Evolutionary conservation across 1,140 invertebrate genomes (phyloP), one percentile per base, ranked within the genome.

Genomic region (Atta cephalotes): DNA sequence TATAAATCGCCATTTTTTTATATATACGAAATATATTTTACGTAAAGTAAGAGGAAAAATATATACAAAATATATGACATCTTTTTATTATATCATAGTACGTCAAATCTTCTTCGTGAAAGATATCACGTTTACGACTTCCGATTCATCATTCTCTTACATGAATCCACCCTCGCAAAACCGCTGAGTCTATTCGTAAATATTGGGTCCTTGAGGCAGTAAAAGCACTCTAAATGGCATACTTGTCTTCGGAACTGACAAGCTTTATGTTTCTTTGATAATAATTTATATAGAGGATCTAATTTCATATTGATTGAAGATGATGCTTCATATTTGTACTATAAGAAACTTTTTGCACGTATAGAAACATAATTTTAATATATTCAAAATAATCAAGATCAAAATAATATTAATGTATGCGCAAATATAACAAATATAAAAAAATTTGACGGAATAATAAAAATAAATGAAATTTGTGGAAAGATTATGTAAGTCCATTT

Each of bases 91-190:
- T 9, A 63, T 21, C 28, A 5, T 66, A 35, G n/a, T 10, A 78
- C 2, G 39, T 25, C 9, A 16, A 31, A 68, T 68, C 51, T 18
- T 79, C n/a, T 80, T 35, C 49, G 16, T 45, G 49, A 4, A 12
- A 3, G 45, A 80, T 9, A 66, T 87, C 31, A 35, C 31, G 1
- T 77, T 82, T 60, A 60, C 35, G 56, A 58, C 21, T 45, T 81
- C 56, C 56, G 7, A n/a, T 4, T 66, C 39, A 18, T 74, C 45
- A 12, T n/a, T 5, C 21, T 12, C 35, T 76, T 31, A 31, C 7
- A 45, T 7, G n/a, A 62, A 85, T 88, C 14, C 9, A 53, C 7
- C n/a, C 14, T 65, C 25, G 10, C 51, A 58, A 25, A 72, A 71
- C 7, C 4, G n/a, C 31, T 35, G 53, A 56, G 65, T 62, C 21